Percentiles rank a stretch among this genome's conserved stretches.
phyloP scores from a whole-genome alignment of 2,113 vertebrate species.

The Clinocottus analis region DNA sequence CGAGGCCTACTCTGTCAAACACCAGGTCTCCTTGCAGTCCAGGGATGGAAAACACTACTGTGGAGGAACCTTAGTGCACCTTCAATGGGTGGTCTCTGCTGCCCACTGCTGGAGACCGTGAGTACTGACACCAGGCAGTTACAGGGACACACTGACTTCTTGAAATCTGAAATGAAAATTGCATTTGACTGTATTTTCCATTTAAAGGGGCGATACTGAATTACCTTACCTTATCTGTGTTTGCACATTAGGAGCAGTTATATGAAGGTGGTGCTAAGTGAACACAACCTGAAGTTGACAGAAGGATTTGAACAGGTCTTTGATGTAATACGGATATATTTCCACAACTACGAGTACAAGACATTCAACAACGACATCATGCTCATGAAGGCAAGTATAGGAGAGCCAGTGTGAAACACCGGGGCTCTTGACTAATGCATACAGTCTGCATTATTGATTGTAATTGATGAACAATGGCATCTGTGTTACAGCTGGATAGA shows the following conservation, averaged over 20 bases:
- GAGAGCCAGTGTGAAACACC: background rate
- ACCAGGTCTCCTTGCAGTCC: constrained; percentile 76
- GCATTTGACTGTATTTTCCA: background rate
- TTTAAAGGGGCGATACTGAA: background rate
- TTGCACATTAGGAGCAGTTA: constrained; percentile 46
- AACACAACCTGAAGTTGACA: constrained; percentile 61
- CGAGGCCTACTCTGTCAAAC: constrained; percentile 72
- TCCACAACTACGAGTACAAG: constrained; percentile 42
- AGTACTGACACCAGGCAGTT: constrained; percentile 54
- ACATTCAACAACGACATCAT: constrained; percentile 82
- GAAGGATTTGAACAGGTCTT: constrained; percentile 79
- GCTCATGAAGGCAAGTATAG: constrained; percentile 77
- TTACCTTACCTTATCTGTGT: background rate
- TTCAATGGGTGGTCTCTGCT: constrained; percentile 82
- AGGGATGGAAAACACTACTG: constrained; percentile 69
- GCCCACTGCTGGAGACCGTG: constrained; percentile 86
- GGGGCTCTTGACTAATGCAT: background rate
- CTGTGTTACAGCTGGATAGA: constrained; percentile 73
- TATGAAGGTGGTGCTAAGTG: constrained; percentile 76
- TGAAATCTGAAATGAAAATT: background rate
- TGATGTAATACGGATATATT: constrained; percentile 61
- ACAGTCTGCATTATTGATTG: too few relatives aligned
- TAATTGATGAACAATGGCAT: too few relatives aligned
- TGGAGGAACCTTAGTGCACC: constrained; percentile 76
- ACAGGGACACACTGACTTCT: background rate